Conservation (phyloP, 2,888 invertebrate genomes). For the Drosophila setosimentum region DNA sequence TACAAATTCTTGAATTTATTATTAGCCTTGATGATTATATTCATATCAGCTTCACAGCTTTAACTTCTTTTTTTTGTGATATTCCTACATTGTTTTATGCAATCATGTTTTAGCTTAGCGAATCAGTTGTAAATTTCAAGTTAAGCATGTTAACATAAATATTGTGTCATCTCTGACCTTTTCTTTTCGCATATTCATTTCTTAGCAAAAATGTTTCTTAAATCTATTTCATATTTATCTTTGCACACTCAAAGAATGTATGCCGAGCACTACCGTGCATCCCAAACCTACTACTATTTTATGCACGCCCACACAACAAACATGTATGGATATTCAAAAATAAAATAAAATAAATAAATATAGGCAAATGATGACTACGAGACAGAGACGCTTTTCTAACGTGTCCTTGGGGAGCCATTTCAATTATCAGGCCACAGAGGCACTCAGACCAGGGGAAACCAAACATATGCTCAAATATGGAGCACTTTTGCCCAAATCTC, state of each 20-base stretch:
- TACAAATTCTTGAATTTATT: neutral
- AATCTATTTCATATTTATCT: conserved; percentile 17
- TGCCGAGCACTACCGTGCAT: conserved; percentile 11
- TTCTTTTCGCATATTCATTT: neutral
- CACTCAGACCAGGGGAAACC: conserved; percentile 40
- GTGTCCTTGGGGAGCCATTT: conserved; percentile 71
- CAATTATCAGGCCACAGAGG: conserved; percentile 72
- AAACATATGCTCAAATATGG: conserved; percentile 73
- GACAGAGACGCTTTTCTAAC: conserved; percentile 35
- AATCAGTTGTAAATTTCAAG: conserved; percentile 9
- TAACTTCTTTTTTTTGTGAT: too few species aligned
- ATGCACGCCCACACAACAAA: conserved; percentile 9
- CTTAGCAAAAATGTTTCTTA: conserved; percentile 2
- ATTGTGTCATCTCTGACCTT: neutral
- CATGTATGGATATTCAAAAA: conserved; percentile 25
- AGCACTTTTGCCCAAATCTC: conserved; percentile 53
- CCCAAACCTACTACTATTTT: conserved; percentile 10
- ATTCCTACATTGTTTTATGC: neutral
- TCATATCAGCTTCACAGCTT: neutral
- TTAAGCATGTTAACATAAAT: neutral
- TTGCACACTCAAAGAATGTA: neutral
- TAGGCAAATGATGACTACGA: conserved; percentile 35
- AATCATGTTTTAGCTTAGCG: too few species aligned
- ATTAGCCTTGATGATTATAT: neutral
- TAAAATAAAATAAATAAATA: conserved; percentile 52